phyloP scores from a whole-genome alignment of 2,888 invertebrate species.

The Agrochola lota region DNA sequence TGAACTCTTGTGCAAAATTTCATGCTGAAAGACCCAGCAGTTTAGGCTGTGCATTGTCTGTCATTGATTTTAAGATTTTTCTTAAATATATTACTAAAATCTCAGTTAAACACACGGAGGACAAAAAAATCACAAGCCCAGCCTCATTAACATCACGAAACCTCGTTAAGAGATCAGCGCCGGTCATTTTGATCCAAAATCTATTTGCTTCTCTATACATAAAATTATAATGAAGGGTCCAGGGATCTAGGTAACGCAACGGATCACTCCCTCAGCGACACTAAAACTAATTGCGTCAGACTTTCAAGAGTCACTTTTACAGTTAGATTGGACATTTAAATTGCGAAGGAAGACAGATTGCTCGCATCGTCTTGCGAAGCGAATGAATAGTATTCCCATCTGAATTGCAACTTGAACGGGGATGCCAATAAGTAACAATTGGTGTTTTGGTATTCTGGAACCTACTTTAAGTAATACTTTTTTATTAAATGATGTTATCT shows the following conservation, averaged over 20 bases:
- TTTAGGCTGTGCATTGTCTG: no score
- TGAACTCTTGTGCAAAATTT: no score
- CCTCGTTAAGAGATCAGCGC: not conserved
- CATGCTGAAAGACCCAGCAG: no score
- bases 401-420: conserved; percentile 27
- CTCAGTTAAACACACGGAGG: not conserved
- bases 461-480: not conserved
- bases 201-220: conserved; percentile 1
- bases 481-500: not conserved
- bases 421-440: conserved; percentile 24
- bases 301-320: conserved; percentile 27
- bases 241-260: conserved; percentile 10
- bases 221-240: conserved; percentile 32
- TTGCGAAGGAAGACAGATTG: conserved; percentile 39
- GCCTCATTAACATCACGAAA: not conserved
- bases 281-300: conserved; percentile 48
- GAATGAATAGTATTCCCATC: conserved; percentile 34
- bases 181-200: conserved; percentile 5
- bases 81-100: not conserved
- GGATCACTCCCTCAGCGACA: conserved; percentile 42
- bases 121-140: not conserved
- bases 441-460: not conserved
- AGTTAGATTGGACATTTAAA: conserved; percentile 42
- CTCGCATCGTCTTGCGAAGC: conserved; percentile 14
- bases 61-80: no score